Evolutionary conservation across 2,113 vertebrate genomes (phyloP).

Genomic region (Addax nasomaculatus): DNA sequence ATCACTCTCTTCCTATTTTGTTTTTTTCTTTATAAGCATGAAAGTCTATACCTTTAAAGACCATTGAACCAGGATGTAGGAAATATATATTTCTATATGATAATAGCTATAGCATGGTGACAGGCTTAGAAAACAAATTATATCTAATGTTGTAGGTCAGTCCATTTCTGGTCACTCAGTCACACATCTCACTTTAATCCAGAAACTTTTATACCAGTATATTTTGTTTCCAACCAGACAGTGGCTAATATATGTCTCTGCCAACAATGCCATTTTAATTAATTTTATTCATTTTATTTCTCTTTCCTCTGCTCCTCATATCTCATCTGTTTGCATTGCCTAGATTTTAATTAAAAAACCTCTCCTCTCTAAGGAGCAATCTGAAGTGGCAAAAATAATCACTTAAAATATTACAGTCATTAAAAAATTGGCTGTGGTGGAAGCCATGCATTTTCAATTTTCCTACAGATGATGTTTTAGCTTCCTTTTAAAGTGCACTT

Average conservation of each 20-base stretch:
- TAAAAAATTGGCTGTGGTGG: conserved; percentile 83
- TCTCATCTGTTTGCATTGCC: conserved; percentile 83
- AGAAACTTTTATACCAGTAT: conserved; percentile 33
- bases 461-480: conserved; percentile 81
- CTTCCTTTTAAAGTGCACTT: conserved; percentile 81
- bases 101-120: background rate
- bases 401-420: conserved; percentile 89
- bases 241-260: conserved; percentile 76
- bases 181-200: conserved; percentile 43
- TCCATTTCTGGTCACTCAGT: conserved; percentile 30
- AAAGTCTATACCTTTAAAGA: background rate
- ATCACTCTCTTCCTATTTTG: conserved; percentile 27
- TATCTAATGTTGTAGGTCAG: background rate
- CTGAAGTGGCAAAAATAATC: conserved; percentile 86
- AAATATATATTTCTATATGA: background rate
- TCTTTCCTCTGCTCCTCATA: conserved; percentile 75
- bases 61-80: background rate
- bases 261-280: conserved; percentile 81
- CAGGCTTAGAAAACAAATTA: background rate
- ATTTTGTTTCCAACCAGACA: conserved; percentile 70
- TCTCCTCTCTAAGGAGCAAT: conserved; percentile 84
- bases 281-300: conserved; percentile 82
- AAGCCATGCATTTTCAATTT: conserved; percentile 83
- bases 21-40: background rate
- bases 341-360: conserved; percentile 85